Base-by-base conservation (phyloP, 2,888 invertebrate species). In the Tetanocera ferruginea region DNA sequence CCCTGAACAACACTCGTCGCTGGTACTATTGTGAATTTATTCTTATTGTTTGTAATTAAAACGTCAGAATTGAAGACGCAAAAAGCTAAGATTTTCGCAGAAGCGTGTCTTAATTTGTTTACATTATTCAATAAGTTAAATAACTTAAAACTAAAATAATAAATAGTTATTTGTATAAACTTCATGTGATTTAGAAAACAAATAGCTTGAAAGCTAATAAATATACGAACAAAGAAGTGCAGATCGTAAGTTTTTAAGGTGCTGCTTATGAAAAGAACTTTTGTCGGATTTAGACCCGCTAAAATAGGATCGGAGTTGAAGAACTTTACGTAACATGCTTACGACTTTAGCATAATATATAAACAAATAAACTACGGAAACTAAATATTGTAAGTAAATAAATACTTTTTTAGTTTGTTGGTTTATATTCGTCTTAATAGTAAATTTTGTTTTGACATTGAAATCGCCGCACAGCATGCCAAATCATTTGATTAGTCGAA, bases 91-190 rank as follows among this genome's bases (percentile, higher is more conserved):
- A 62, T 49, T 67, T 67, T 67, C 49, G 17, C 25, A 51, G 37
- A 51, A 57, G 57, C 55, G 37, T 57, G 72, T 72, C 14, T 72
- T 60, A 60, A 57, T 72, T 70, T 72, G 72, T 72, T 72, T 72
- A 72, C 72, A 57, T 72, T 72, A 37, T 52, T 49, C 19, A 34
- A 51, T 64, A n/a, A 67, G 28, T 52, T 17, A 5, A 62, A 62
- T 28, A 62, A 17, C 49, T 43, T 23, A 62, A 8, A 17, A 14
- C 5, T 37, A 37, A 37, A 72, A 52, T 34, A 60, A n/a, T 49
- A 4, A n/a, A 2, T 28, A 3, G n/a, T 8, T 31, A 49, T 43
- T 51, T 74, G 14, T 25, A 49, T 23, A 60, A 0, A 31, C 28
- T 51, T 74, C 28, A 6, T n/a, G 25, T 11, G 23, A 51, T 19